Percentiles rank a stretch among this genome's conserved stretches.
Conservation (phyloP, 2,113 vertebrate species). For the Atractosteus spatula region DNA sequence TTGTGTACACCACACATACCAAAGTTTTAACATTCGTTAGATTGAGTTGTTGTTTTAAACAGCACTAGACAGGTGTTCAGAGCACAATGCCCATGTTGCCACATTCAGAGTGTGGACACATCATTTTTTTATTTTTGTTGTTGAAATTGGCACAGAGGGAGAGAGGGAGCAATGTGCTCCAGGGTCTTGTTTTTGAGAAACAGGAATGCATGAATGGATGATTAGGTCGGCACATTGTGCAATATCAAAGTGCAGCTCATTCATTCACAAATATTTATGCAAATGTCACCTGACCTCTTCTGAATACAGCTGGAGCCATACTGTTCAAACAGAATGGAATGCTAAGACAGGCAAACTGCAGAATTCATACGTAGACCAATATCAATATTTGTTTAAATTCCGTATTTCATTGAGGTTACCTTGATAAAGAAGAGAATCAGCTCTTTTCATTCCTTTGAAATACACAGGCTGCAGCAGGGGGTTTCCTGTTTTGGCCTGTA, state of each 20-base stretch:
- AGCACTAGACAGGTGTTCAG: no score
- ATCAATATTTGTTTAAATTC: constrained; percentile 21
- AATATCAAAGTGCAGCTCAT: constrained; percentile 16
- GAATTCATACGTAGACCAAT: constrained; percentile 1
- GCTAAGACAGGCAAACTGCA: constrained; percentile 19
- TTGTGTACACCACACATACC: no score
- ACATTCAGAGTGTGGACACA: not conserved
- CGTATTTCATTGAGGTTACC: constrained; percentile 27
- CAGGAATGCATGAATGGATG: constrained; percentile 62
- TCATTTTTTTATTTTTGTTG: not conserved
- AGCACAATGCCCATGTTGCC: no score
- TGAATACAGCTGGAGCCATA: not conserved
- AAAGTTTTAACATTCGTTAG: no score
- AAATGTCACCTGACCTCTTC: constrained; percentile 48
- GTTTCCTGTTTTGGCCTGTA: not conserved
- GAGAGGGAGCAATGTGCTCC: no score
- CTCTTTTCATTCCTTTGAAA: constrained; percentile 21
- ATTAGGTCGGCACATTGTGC: constrained; percentile 26
- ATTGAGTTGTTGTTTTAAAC: no score
- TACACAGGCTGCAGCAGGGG: not conserved
- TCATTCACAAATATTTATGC: constrained; percentile 64
- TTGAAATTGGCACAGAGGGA: not conserved
- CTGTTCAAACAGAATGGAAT: constrained; percentile 48
- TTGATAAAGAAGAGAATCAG: constrained; percentile 22
- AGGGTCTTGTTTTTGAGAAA: constrained; percentile 20